Base-by-base conservation (phyloP, 2,888 invertebrate species). In the Balanococcus diminutus region DNA sequence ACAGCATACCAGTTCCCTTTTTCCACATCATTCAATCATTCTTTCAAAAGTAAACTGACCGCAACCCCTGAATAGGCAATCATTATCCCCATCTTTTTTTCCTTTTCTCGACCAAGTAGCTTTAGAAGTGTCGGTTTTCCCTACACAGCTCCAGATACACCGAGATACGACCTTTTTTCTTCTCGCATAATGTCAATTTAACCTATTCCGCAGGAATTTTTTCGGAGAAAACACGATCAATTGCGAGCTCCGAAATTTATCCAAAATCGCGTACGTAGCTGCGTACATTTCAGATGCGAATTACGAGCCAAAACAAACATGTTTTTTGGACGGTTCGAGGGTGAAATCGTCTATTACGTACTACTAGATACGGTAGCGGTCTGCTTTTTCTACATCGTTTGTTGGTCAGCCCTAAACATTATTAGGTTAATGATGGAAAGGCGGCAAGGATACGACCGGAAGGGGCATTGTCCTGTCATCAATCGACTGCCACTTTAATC, bases 401-500 rank as follows among this genome's bases (percentile, higher is more conserved):
- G 42, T 39, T 46, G 85, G 51, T 79, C 75, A 42, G 51, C 42
- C 72, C 28, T 25, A 61, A 84, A 85, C 85, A 46, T 85, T 85
- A 85, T 85, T 85, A 85, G 85, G 85, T 85, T 85, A 85, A 85
- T 79, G 42, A 85, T 85, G 39, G 79, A 32, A 84, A 61, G 31
- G 84, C 19, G 84, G 56, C 16, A 84, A 84, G 61, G 22, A 46
- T 39, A 67, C 32, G 42, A 25, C 42, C 42, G 51, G 51, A 79
- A 39, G 32, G 85, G 51, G 75, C 79, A 79, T 79, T 85, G 85
- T 79, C 79, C 85, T 79, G 85, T 85, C 85, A 85, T 85, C 85
- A 85, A 85, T 85, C 85, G 85, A 42, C 85, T 79, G 85, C 79
- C 85, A 85, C 85, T 85, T 85, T 79, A 85, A 85, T 85, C 85